phyloP scores from a whole-genome alignment of 2,888 invertebrate genomes.

The Yponomeuta evonymella region DNA sequence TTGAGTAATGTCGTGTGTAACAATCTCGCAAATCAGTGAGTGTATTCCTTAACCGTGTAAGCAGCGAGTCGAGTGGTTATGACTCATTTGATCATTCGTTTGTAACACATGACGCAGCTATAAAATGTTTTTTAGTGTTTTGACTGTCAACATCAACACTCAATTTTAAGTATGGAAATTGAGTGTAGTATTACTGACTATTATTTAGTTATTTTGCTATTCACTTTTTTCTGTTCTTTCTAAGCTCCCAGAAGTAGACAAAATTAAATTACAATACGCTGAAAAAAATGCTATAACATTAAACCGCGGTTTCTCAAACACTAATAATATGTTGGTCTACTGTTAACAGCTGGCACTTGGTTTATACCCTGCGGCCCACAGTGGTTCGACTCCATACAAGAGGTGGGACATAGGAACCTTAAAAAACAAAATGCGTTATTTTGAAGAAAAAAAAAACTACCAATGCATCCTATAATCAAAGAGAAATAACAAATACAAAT shows the following conservation, averaged over 20 bases:
- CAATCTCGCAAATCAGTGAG: background rate
- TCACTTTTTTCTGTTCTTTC: constrained; percentile 30
- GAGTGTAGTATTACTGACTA: background rate
- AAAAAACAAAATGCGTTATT: too few species aligned
- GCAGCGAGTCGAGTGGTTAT: background rate
- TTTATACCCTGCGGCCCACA: background rate
- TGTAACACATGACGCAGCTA: constrained; percentile 1
- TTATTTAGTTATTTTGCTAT: background rate
- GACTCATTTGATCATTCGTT: background rate
- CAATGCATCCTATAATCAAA: too few species aligned
- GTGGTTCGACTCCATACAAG: too few species aligned
- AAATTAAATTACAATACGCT: constrained; percentile 44
- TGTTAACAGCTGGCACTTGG: too few species aligned
- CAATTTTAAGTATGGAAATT: background rate
- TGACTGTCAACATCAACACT: constrained; percentile 9
- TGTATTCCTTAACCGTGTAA: background rate
- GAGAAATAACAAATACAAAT: too few species aligned
- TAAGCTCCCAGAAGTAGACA: constrained; percentile 47
- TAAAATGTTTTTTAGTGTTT: constrained; percentile 1
- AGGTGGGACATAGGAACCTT: too few species aligned
- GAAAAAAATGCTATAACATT: constrained; percentile 26
- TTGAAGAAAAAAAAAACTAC: too few species aligned
- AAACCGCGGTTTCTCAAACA: constrained; percentile 20
- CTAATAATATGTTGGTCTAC: too few species aligned
- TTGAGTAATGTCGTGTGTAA: background rate